Evolutionary conservation across 2,888 invertebrate genomes (phyloP).

Genomic region (Cheilosia pagana): DNA sequence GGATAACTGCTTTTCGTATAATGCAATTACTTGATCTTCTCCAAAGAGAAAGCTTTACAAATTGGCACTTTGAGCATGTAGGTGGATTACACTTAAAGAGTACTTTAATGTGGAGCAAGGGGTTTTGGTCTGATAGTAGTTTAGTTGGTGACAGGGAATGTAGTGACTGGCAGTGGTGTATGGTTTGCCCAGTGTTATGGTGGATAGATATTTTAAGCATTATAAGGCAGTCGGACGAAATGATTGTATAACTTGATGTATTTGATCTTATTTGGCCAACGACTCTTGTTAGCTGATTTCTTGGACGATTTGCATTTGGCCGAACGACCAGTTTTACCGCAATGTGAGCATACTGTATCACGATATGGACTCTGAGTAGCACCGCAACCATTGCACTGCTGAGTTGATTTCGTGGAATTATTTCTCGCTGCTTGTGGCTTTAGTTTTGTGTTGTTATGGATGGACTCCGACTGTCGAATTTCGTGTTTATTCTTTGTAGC

Average conservation of each 20-base stretch:
- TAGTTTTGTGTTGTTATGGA: not conserved
- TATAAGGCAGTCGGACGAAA: not conserved
- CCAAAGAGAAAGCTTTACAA: conserved; percentile 1
- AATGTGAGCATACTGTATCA: no score
- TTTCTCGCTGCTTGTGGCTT: no score
- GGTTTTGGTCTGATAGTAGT: no score
- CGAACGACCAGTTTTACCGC: not conserved
- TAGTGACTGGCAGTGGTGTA: no score
- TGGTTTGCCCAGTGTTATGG: no score
- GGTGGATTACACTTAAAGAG: not conserved
- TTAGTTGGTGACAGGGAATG: no score
- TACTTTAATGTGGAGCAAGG: not conserved
- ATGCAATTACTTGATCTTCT: conserved; percentile 21
- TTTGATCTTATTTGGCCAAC: not conserved
- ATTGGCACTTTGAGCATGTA: not conserved
- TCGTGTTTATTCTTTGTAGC: not conserved
- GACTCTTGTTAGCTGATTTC: not conserved
- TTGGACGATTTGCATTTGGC: not conserved
- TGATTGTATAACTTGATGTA: not conserved
- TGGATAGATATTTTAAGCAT: no score
- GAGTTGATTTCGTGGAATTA: no score
- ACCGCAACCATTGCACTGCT: no score
- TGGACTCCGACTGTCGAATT: not conserved
- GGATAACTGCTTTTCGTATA: conserved; percentile 30
- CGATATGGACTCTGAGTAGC: not conserved